phyloP scores from a whole-genome alignment of 2,888 invertebrate genomes.

The Trileptium ribeirensis region DNA sequence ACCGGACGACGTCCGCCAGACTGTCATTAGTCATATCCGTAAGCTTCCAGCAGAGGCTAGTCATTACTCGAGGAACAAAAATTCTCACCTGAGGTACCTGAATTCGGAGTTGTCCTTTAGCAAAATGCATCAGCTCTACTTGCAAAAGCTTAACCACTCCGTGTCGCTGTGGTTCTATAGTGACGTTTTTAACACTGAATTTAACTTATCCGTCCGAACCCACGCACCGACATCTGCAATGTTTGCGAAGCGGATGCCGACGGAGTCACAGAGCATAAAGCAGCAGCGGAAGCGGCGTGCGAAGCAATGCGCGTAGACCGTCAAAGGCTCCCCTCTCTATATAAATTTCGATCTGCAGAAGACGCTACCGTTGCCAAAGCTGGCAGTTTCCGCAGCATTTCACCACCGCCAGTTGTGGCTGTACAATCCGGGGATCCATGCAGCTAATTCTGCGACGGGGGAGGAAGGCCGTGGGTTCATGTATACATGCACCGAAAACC shows the following conservation, averaged over 20 bases:
- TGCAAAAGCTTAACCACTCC: neutral
- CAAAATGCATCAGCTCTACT: neutral
- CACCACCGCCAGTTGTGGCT: neutral
- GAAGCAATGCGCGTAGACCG: too few species aligned
- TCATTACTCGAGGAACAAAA: neutral
- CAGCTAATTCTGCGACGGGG: neutral
- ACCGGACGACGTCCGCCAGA: neutral
- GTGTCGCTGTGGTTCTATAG: neutral
- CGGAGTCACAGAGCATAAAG: too few species aligned
- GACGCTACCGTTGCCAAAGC: neutral
- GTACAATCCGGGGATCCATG: neutral
- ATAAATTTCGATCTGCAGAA: too few species aligned
- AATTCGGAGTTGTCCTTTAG: neutral
- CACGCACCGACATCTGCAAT: neutral
- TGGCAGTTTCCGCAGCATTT: neutral
- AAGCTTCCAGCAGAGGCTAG: neutral
- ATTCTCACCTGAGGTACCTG: neutral
- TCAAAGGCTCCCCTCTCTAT: too few species aligned
- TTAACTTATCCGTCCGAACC: neutral
- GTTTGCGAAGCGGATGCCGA: neutral
- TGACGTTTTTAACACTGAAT: conserved; percentile 6
- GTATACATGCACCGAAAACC: neutral
- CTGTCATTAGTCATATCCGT: neutral
- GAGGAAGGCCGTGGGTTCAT: neutral
- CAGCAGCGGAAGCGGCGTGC: too few species aligned